Evolutionary conservation across 2,113 vertebrate species (phyloP), one percentile per base, ranked within the genome.

Genomic region (Zosterops hypoxanthus): DNA sequence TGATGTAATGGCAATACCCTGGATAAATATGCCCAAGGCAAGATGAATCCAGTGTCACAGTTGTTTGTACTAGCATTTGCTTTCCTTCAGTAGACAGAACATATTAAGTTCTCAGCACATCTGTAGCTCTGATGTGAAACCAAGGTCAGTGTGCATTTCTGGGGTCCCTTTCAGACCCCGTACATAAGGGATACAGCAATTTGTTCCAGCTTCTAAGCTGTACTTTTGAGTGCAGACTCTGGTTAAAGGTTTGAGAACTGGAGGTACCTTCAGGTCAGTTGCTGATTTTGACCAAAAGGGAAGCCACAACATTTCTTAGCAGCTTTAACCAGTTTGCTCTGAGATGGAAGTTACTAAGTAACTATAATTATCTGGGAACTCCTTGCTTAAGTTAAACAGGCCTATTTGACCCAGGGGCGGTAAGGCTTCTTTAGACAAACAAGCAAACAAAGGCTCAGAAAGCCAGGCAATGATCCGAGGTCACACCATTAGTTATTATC

Each of bases 301-400:
- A 93, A 73, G n/a, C 39, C 60, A 24, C 18, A 26, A 7, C 18
- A 23, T 81, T 92, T 80, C 68, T 88, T 24, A 92, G 41, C 87
- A 66, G 85, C 47, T 63, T 80, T 69, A 84, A 94, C 64, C 72
- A 86, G 88, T 84, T 88, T 70, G 64, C 49, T 60, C 56, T 29
- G 76, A 90, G 88, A 75, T 25, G 64, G 31, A 92, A 90, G 92
- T 93, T 96, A 95, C 92, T 96, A 4, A 96, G 91, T 97, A 96
- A 95, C 95, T 90, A 66, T 88, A 91, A 96, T 96, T 93, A 84
- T 84, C 85, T 49, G 85, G 69, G 66, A 93, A 71, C 88, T 93
- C 60, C 70, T 94, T 56, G 85, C 92, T 88, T 13, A 71, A 90
- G 76, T 92, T 90, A 57, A 90, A 88, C 79, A 86, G 92, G 71